These are phyloP conservation scores for Centropyge bicolor DNA, from an alignment of 2,797 vertebrate species.

Conservation along the genomic window DNA sequence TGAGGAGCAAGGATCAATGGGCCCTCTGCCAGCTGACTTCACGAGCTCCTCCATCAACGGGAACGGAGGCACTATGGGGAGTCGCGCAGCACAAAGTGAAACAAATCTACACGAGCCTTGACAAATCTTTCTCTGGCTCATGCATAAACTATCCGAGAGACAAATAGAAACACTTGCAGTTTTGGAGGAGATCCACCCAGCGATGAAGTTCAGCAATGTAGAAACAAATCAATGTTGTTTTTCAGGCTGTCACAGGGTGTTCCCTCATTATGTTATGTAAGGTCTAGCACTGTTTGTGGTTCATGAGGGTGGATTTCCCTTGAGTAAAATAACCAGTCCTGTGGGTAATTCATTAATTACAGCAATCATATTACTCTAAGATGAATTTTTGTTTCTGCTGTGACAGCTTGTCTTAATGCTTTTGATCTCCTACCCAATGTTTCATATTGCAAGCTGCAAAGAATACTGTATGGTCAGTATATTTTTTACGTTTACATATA, in stretches of 20 bases:
- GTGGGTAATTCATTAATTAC: slow-evolving; percentile 41
- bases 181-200: slow-evolving; percentile 53
- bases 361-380: slow-evolving; percentile 14
- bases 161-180: slow-evolving; percentile 38
- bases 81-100: slow-evolving; percentile 27
- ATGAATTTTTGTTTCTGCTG: slow-evolving; percentile 6
- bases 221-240: slow-evolving; percentile 64
- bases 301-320: slow-evolving; percentile 61
- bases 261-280: slow-evolving; percentile 65
- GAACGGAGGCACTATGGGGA: slow-evolving; percentile 35
- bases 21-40: slow-evolving; percentile 58
- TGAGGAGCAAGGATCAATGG: slow-evolving; percentile 49
- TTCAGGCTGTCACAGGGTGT: slow-evolving; percentile 62
- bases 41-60: slow-evolving; percentile 54
- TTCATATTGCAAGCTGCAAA: slow-evolving; percentile 9
- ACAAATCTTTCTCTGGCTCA: slow-evolving; percentile 53
- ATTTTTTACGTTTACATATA: too few relatives aligned
- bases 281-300: slow-evolving; percentile 30
- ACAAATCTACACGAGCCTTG: slow-evolving; percentile 50
- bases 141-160: slow-evolving; percentile 49
- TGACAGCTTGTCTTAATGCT: slow-evolving; percentile 1
- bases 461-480: background rate
- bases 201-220: slow-evolving; percentile 38
- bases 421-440: background rate
- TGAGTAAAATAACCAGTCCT: slow-evolving; percentile 45